Evolutionary conservation across 2,888 invertebrate species (phyloP).

Genomic region (Drosophila maculinotata): DNA sequence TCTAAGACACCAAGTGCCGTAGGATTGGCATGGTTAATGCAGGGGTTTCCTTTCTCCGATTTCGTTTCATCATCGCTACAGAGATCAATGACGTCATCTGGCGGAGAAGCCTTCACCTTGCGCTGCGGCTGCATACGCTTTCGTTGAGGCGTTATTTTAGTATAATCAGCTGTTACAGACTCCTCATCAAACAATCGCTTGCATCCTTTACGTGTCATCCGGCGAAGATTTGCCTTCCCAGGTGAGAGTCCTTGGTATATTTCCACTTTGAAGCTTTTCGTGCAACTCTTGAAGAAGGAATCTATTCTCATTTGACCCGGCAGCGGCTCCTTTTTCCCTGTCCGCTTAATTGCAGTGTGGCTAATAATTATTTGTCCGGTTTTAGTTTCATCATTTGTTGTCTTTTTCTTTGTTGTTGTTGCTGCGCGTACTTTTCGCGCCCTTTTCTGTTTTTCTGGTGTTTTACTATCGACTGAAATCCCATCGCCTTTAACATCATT

Average conservation of each 20-base stretch:
- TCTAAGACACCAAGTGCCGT: not conserved
- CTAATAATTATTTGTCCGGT: slow-evolving; percentile 1
- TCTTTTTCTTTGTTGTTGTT: slow-evolving; percentile 54
- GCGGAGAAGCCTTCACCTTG: slow-evolving; percentile 16
- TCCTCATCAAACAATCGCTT: slow-evolving; percentile 70
- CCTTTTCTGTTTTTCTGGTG: slow-evolving; percentile 53
- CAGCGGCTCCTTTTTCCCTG: slow-evolving; percentile 59
- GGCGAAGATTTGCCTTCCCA: slow-evolving; percentile 5
- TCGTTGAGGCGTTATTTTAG: not conserved
- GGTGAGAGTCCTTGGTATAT: not conserved
- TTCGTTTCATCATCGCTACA: slow-evolving; percentile 62
- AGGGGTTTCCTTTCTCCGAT: not conserved
- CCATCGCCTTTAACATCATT: not conserved
- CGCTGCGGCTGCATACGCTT: slow-evolving; percentile 36
- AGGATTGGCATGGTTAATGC: not conserved
- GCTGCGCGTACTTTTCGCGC: slow-evolving; percentile 41
- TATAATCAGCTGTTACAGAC: slow-evolving; percentile 4
- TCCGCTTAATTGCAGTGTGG: slow-evolving; percentile 41
- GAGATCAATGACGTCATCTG: slow-evolving; percentile 58
- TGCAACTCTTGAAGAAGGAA: slow-evolving; percentile 69
- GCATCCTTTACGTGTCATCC: slow-evolving; percentile 44
- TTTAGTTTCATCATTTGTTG: slow-evolving; percentile 3
- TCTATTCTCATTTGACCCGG: slow-evolving; percentile 74
- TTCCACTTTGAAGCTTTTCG: slow-evolving; percentile 64
- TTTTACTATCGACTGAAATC: slow-evolving; percentile 8